These are phyloP conservation scores for Tenualosa ilisha DNA, from an alignment of 2,797 vertebrate genomes.

Conservation along the genomic window DNA sequence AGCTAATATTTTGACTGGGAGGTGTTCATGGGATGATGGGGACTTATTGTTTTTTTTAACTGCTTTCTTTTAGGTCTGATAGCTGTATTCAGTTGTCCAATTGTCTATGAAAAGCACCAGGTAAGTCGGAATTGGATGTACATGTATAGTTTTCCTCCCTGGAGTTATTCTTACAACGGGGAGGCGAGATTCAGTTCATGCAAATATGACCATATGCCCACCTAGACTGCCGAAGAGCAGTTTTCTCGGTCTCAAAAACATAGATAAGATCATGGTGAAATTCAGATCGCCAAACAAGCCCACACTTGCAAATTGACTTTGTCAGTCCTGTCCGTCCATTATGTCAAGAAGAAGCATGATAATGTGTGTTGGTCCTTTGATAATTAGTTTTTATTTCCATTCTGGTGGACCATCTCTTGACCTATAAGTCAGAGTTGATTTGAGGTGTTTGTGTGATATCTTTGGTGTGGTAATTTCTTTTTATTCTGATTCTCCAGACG, in stretches of 20 bases:
- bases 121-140: constrained; percentile 60
- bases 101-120: constrained; percentile 97
- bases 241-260: too few species aligned
- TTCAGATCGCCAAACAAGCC: too few species aligned
- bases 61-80: constrained; percentile 80
- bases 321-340: too few species aligned
- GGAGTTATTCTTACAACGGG: not conserved
- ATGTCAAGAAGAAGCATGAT: too few species aligned
- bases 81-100: constrained; percentile 88
- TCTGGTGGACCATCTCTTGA: not conserved
- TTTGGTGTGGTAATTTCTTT: not conserved
- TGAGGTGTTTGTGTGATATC: not conserved
- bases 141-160: too few species aligned
- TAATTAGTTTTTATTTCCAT: not conserved
- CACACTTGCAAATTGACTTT: too few species aligned
- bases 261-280: too few species aligned
- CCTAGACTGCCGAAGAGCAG: too few species aligned
- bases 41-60: not conserved
- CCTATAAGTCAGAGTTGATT: not conserved
- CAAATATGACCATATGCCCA: too few species aligned
- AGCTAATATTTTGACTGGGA: not conserved
- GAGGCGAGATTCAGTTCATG: too few species aligned
- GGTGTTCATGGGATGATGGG: not conserved
- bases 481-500: constrained; percentile 67
- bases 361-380: not conserved